Conservation (phyloP, 2,888 invertebrate genomes). For the Caenorhabditis angaria region DNA sequence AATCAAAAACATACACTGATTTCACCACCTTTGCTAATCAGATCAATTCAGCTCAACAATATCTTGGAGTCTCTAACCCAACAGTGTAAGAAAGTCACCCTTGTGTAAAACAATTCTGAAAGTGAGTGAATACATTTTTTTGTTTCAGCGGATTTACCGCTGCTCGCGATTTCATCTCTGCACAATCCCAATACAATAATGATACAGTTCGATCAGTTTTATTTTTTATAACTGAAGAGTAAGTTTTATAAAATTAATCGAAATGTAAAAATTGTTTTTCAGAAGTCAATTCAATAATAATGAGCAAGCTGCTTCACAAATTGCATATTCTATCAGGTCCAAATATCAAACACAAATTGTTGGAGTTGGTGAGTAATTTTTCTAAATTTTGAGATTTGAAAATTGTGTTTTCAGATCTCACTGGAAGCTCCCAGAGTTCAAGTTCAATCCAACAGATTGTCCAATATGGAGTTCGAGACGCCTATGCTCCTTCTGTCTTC, state of each 20-base stretch:
- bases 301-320: neutral
- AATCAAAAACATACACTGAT: conserved; percentile 21
- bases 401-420: conserved; percentile 15
- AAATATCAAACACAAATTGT: conserved; percentile 26
- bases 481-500: conserved; percentile 17
- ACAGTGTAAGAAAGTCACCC: conserved; percentile 22
- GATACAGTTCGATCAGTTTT: conserved; percentile 19
- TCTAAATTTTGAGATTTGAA: neutral
- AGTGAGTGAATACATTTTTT: neutral
- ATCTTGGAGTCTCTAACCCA: conserved; percentile 14
- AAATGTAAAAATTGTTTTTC: neutral
- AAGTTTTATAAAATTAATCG: neutral
- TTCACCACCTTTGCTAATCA: conserved; percentile 7
- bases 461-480: conserved; percentile 24
- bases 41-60: conserved; percentile 14
- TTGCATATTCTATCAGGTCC: conserved; percentile 13
- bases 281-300: conserved; percentile 7
- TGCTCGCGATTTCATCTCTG: conserved; percentile 23
- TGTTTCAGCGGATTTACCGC: conserved; percentile 34
- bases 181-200: conserved; percentile 21
- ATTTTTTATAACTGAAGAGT: conserved; percentile 32
- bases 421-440: conserved; percentile 11
- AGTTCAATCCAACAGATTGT: conserved; percentile 16
- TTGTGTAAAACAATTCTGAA: neutral
- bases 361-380: conserved; percentile 20